phyloP scores from a whole-genome alignment of 2,113 vertebrate species.

The Andinoacara biseriatus region DNA sequence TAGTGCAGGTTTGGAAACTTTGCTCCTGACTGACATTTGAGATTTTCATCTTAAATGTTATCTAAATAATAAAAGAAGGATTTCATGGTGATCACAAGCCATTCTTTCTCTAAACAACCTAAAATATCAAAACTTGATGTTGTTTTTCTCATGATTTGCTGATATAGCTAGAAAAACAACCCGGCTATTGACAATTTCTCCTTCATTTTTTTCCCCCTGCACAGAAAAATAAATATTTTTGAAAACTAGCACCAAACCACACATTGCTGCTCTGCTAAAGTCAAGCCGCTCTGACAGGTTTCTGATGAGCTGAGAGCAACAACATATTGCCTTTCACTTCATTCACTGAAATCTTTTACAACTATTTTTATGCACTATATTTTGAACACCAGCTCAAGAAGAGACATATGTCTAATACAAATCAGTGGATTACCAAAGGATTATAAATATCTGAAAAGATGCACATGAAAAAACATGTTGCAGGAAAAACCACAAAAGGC shows the following conservation, averaged over 20 bases:
- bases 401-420: slow-evolving; percentile 24
- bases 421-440: slow-evolving; percentile 36
- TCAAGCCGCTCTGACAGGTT: neutral
- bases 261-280: slow-evolving; percentile 6
- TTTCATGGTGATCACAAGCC: neutral
- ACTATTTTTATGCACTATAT: neutral
- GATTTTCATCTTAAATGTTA: neutral
- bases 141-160: neutral
- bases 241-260: slow-evolving; percentile 9
- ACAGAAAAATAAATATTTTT: neutral
- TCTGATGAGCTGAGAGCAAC: slow-evolving; percentile 6
- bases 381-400: neutral
- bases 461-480: slow-evolving; percentile 23
- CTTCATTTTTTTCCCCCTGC: no score
- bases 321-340: slow-evolving; percentile 7
- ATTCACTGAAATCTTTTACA: slow-evolving; percentile 10
- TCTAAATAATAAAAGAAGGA: neutral
- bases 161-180: neutral
- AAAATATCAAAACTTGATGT: neutral
- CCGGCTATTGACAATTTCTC: neutral
- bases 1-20: neutral
- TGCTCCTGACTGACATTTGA: neutral
- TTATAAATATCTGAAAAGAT: slow-evolving; percentile 38
- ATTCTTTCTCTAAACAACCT: slow-evolving; percentile 6
- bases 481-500: slow-evolving; percentile 22